These are phyloP conservation scores for Anaspis maculata DNA, from an alignment of 2,888 invertebrate species.

Conservation along the genomic window DNA sequence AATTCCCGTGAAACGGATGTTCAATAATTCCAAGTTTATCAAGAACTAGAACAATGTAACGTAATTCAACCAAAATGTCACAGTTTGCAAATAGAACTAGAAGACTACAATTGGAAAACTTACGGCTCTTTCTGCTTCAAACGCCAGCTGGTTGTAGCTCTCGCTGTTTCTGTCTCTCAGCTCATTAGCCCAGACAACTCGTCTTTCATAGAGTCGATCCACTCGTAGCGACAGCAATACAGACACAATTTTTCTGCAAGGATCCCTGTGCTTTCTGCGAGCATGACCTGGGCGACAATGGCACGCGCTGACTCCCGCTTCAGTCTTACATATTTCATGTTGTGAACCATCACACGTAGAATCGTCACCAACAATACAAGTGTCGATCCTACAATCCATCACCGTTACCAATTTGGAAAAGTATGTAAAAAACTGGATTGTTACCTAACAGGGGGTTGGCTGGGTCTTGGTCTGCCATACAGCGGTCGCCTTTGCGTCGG, in stretches of 20 bases:
- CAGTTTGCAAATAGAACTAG: slow-evolving; percentile 1
- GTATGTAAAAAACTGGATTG: too few species aligned
- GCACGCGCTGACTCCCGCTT: slow-evolving; percentile 80
- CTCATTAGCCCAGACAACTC: slow-evolving; percentile 69
- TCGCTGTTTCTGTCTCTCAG: slow-evolving; percentile 70
- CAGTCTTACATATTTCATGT: slow-evolving; percentile 80
- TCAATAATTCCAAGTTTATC: too few species aligned
- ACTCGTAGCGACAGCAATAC: slow-evolving; percentile 72
- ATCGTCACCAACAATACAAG: slow-evolving; percentile 89
- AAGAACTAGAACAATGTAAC: too few species aligned
- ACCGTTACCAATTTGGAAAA: too few species aligned
- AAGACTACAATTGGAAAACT: slow-evolving; percentile 46
- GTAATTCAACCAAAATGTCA: background rate
- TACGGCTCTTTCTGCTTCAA: slow-evolving; percentile 81
- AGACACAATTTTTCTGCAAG: slow-evolving; percentile 70
- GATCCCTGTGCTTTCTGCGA: slow-evolving; percentile 62
- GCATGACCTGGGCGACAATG: slow-evolving; percentile 76
- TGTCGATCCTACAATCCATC: too few species aligned
- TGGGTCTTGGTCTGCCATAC: slow-evolving; percentile 45
- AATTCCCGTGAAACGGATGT: too few species aligned
- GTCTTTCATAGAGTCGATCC: slow-evolving; percentile 72
- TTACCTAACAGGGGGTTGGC: slow-evolving; percentile 62
- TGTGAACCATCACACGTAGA: slow-evolving; percentile 83
- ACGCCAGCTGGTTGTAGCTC: slow-evolving; percentile 72
- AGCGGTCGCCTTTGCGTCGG: slow-evolving; percentile 47